Evolutionary conservation across 2,113 vertebrate species (phyloP), one percentile per base, ranked within the genome.

Genomic region (Bos taurus): DNA sequence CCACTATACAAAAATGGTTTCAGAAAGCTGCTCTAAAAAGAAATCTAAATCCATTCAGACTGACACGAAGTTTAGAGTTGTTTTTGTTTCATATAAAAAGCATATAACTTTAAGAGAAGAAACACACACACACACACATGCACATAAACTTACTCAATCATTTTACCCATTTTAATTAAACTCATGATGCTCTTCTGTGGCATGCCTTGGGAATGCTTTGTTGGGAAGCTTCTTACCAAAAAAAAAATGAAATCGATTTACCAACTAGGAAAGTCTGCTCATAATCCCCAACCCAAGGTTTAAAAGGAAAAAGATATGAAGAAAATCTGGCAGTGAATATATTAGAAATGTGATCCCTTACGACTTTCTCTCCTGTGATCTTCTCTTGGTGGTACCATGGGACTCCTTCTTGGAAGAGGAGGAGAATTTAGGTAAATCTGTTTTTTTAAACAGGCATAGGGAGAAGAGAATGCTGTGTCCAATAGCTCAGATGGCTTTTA

Each of bases 181-280:
- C 30, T 64, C 11, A 56, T n/a, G 56, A 94, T 88, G 43, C 23
- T 90, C 50, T 46, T 92, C 87, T 62, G 36, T 33, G 3, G 46
- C 78, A 89, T 46, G 21, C 57, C 88, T 93, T 67, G 50, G 40
- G 43, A 98, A 91, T 67, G 56, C 33, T 94, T 88, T 96, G 71
- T 92, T 90, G 90, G 48, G 67, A 96, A 96, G 28, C 16, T 88
- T 97, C 84, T 94, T 87, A 97, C 82, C 23, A 91, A 93, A 97
- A 95, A 62, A 33, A 57, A 93, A 97, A 67, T 93, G 56, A 90
- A 92, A 97, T 95, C 13, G 90, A 64, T 71, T 60, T 81, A 95
- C 81, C 62, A 97, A 88, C 85, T 91, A 94, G 46, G 54, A 97
- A 94, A 93, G 91, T 81, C 64, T 96, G 62, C 60, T 97, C 96